A percentile compares a stretch with the other conserved stretches of the same genome.
Evolutionary conservation across 1,140 invertebrate genomes (phyloP).

Genomic region (Solenopsis fugax): DNA sequence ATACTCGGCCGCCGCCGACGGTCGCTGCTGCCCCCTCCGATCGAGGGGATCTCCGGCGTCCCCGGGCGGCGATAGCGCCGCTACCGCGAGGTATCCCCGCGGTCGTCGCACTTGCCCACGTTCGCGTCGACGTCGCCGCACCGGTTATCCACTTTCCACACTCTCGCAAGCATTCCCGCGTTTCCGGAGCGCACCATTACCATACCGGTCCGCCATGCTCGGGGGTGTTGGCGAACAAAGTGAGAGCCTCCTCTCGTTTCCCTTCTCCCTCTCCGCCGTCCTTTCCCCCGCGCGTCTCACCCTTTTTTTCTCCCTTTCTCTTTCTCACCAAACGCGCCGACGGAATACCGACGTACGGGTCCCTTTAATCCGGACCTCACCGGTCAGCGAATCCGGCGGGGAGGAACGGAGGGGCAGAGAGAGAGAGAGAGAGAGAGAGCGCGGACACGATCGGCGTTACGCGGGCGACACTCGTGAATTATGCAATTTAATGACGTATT

Average conservation of each 20-base stretch:
- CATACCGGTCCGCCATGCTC: conserved; percentile 69
- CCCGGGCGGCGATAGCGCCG: conserved; percentile 48
- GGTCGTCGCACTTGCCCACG: conserved; percentile 8
- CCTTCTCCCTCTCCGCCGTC: too few relatives aligned
- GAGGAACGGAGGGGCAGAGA: not conserved
- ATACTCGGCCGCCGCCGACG: conserved; percentile 60
- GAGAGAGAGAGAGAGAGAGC: too few relatives aligned
- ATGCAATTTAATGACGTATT: conserved; percentile 69
- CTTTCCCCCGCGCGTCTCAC: not conserved
- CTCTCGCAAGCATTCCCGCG: conserved; percentile 41
- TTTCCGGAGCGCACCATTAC: conserved; percentile 37
- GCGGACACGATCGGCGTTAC: conserved; percentile 9
- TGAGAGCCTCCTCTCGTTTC: not conserved
- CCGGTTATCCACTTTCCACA: conserved; percentile 38
- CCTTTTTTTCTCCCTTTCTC: not conserved
- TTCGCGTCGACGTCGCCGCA: not conserved
- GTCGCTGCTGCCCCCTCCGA: conserved; percentile 46
- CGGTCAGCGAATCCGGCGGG: conserved; percentile 1
- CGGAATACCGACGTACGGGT: conserved; percentile 30
- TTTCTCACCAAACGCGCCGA: conserved; percentile 45
- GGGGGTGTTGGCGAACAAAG: conserved; percentile 67
- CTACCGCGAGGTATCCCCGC: conserved; percentile 53
- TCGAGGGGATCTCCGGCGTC: conserved; percentile 42
- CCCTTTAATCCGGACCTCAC: conserved; percentile 72
- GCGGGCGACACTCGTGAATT: conserved; percentile 48